A percentile compares a stretch with the other conserved stretches of the same genome.
Conservation (phyloP, 2,797 vertebrate species). For the Falco rusticolus region DNA sequence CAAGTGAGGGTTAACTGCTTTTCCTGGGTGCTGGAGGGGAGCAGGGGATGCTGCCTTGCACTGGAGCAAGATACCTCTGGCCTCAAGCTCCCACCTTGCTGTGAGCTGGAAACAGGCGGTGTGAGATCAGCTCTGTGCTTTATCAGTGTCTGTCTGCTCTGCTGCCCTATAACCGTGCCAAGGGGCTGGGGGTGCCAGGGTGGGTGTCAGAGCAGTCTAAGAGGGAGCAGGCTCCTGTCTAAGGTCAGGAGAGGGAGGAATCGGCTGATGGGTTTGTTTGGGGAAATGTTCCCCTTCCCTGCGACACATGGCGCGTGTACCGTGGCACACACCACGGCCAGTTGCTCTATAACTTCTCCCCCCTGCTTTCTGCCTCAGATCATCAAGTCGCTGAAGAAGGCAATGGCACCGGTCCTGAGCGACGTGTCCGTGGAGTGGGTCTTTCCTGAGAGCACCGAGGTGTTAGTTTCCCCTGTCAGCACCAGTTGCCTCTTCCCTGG, state of each 20-base stretch:
- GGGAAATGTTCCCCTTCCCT: neutral
- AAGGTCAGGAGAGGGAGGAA: neutral
- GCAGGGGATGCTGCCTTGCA: neutral
- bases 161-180: neutral
- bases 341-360: neutral
- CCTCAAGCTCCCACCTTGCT: neutral
- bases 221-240: neutral
- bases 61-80: neutral
- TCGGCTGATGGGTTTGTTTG: neutral
- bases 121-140: neutral
- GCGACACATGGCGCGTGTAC: accelerated
- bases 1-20: neutral
- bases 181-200: neutral
- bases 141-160: neutral
- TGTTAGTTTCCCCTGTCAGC: slow-evolving; percentile 88
- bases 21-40: neutral
- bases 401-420: slow-evolving; percentile 89
- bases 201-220: accelerated
- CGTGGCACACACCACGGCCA: accelerated
- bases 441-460: slow-evolving; percentile 91
- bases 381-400: slow-evolving; percentile 93
- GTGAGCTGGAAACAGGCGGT: accelerated
- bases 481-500: slow-evolving; percentile 91
- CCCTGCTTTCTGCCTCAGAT: slow-evolving; percentile 78
- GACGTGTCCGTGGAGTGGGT: slow-evolving; percentile 95